Evolutionary conservation across 1,140 invertebrate genomes (phyloP).

Genomic region (Lasaia peninsularis): DNA sequence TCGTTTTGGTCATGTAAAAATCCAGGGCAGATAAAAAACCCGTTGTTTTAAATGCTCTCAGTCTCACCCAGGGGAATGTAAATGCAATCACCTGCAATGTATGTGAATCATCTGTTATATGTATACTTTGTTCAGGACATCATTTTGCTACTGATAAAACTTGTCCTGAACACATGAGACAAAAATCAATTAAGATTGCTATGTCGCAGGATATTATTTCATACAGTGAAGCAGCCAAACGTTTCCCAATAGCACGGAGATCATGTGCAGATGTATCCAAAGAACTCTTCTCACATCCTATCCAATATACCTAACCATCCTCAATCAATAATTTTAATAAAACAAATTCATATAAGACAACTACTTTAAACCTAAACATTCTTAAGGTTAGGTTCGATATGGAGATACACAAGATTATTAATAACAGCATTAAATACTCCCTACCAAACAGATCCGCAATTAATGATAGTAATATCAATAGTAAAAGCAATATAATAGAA

Average conservation of each 20-base stretch:
- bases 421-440: too few relatives aligned
- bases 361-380: too few relatives aligned
- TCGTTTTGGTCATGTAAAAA: constrained; percentile 22
- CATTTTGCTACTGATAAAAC: constrained; percentile 21
- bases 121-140: constrained; percentile 14
- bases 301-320: too few relatives aligned
- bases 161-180: constrained; percentile 20
- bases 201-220: constrained; percentile 21
- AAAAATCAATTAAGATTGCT: constrained; percentile 22
- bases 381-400: too few relatives aligned
- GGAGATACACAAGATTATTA: too few relatives aligned
- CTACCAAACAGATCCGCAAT: too few relatives aligned
- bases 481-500: too few relatives aligned
- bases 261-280: not conserved
- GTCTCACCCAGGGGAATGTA: constrained; percentile 14
- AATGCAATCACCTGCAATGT: constrained; percentile 21
- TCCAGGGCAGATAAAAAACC: constrained; percentile 18
- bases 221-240: constrained; percentile 13
- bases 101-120: not conserved
- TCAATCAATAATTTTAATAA: too few relatives aligned
- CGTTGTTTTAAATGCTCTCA: too few relatives aligned
- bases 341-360: too few relatives aligned
- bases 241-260: not conserved
- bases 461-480: too few relatives aligned
- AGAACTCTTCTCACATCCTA: too few relatives aligned